A percentile compares a stretch with the other conserved stretches of the same genome.
phyloP scores from a whole-genome alignment of 1,140 invertebrate species.

The Chrysoperla carnea region DNA sequence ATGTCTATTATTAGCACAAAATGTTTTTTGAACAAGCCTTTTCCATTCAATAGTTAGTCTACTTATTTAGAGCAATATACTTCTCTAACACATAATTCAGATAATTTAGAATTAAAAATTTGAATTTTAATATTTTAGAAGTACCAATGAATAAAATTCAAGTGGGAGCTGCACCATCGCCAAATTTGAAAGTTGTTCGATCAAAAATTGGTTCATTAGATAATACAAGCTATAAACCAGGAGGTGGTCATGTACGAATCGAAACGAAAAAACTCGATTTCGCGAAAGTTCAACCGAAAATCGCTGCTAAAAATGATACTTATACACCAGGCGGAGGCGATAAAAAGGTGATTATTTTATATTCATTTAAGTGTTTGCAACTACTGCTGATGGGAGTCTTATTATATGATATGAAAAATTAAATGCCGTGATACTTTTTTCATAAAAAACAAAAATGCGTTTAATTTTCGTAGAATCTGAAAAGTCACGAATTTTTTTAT shows the following conservation, averaged over 20 bases:
- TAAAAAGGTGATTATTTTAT: constrained; percentile 70
- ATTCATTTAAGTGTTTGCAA: neutral
- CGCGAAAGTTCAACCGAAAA: constrained; percentile 58
- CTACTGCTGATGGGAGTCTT: neutral
- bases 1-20: too few species aligned
- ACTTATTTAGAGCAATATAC: too few species aligned
- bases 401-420: too few species aligned
- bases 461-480: too few species aligned
- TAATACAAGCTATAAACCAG: constrained; percentile 81
- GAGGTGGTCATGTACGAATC: constrained; percentile 82
- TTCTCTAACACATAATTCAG: too few species aligned
- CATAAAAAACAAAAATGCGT: too few species aligned
- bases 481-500: too few species aligned
- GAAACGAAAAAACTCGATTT: constrained; percentile 74
- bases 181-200: constrained; percentile 76
- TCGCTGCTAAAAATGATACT: constrained; percentile 81
- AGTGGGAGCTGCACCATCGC: constrained; percentile 76
- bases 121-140: constrained; percentile 30
- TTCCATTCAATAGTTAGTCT: too few species aligned
- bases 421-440: too few species aligned
- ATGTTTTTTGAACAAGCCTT: too few species aligned
- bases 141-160: constrained; percentile 86
- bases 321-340: constrained; percentile 77
- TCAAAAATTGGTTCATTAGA: constrained; percentile 90
- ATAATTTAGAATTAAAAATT: too few species aligned